phyloP scores from a whole-genome alignment of 1,140 invertebrate species.

The Steinernema feltiae region DNA sequence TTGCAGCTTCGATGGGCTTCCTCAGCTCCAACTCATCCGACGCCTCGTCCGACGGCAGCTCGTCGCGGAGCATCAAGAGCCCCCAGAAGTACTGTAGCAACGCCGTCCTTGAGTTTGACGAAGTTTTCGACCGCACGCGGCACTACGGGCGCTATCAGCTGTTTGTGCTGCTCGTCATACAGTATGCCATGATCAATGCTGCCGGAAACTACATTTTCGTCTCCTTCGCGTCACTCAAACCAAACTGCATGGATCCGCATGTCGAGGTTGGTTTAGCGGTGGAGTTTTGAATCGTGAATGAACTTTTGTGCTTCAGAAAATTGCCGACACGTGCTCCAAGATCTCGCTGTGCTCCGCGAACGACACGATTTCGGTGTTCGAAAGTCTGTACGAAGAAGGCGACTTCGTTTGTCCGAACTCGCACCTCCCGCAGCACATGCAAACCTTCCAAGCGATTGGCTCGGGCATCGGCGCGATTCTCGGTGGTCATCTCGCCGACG shows the following conservation, averaged over 20 bases:
- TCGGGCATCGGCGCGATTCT: constrained; percentile 46
- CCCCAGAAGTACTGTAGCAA: background rate
- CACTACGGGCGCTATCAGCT: constrained; percentile 46
- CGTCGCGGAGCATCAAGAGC: background rate
- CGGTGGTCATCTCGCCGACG: constrained; percentile 44
- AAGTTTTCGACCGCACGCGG: constrained; percentile 40
- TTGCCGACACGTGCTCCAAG: constrained; percentile 21
- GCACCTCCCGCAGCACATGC: constrained; percentile 43
- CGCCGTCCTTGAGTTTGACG: constrained; percentile 34
- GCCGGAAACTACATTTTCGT: constrained; percentile 46
- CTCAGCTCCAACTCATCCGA: background rate
- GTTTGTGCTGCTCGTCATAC: constrained; percentile 42
- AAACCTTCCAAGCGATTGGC: constrained; percentile 43
- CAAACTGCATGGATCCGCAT: constrained; percentile 25
- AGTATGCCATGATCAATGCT: constrained; percentile 45
- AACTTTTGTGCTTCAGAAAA: constrained; percentile 16
- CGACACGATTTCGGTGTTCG: constrained; percentile 27
- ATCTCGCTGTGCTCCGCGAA: constrained; percentile 32
- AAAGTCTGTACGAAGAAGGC: constrained; percentile 38
- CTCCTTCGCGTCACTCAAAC: constrained; percentile 39
- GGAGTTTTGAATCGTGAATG: background rate
- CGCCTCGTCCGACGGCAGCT: background rate
- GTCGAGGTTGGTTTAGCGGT: constrained; percentile 24
- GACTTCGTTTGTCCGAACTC: constrained; percentile 42
- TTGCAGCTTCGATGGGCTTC: background rate